Conservation (phyloP, 2,888 invertebrate species). For the Baccha elongata region DNA sequence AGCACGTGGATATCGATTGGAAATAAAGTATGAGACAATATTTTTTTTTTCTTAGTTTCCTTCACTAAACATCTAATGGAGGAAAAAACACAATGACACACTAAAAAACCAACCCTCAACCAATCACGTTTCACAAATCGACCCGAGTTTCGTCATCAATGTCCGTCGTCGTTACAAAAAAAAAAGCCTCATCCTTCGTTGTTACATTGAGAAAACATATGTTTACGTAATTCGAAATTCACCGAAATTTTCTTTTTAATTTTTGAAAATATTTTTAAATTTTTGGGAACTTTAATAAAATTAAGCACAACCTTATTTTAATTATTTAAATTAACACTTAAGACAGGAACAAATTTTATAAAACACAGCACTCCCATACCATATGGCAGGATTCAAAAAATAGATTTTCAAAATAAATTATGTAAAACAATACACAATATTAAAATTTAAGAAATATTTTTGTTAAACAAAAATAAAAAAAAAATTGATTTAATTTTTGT, state of each 20-base stretch:
- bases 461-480: conserved; percentile 14
- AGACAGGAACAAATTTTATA: background rate
- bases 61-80: conserved; percentile 34
- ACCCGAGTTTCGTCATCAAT: conserved; percentile 46
- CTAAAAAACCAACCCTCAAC: conserved; percentile 7
- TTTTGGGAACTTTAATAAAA: background rate
- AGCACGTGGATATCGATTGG: conserved; percentile 36
- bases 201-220: conserved; percentile 53
- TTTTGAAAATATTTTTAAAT: background rate
- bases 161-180: background rate
- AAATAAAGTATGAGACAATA: background rate
- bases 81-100: background rate
- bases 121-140: conserved; percentile 52
- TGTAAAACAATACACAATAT: no score
- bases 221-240: conserved; percentile 58
- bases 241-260: background rate
- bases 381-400: conserved; percentile 42
- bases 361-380: conserved; percentile 42
- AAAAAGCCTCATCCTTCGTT: background rate
- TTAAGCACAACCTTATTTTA: conserved; percentile 4
- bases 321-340: conserved; percentile 21
- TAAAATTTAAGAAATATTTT: conserved; percentile 18
- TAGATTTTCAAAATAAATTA: background rate
- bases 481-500: conserved; percentile 64
- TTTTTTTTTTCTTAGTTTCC: conserved; percentile 1